These are phyloP conservation scores for Intellagama lesueurii DNA, from an alignment of 2,797 vertebrate species.

Conservation along the genomic window DNA sequence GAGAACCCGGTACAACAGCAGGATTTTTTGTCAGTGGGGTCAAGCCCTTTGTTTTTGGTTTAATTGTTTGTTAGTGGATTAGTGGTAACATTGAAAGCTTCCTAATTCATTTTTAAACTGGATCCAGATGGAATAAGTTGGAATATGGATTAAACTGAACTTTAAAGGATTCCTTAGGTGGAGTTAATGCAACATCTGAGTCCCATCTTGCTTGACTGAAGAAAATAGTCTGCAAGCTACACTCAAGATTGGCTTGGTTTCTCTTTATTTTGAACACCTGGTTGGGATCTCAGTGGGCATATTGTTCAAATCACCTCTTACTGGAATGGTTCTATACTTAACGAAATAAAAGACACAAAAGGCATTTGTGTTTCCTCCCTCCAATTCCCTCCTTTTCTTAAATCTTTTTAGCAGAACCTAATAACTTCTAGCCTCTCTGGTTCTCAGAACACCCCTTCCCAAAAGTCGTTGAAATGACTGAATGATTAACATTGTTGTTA, in stretches of 20 bases:
- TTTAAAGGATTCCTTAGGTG: neutral
- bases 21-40: too few relatives aligned
- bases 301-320: neutral
- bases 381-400: neutral
- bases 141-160: too few relatives aligned
- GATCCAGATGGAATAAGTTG: too few relatives aligned
- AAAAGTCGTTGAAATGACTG: conserved; percentile 31
- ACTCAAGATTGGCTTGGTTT: neutral
- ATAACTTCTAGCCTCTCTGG: fast-evolving
- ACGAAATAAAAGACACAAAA: neutral
- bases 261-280: neutral
- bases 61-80: too few relatives aligned
- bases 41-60: too few relatives aligned
- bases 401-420: neutral
- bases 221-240: neutral
- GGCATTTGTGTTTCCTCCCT: neutral
- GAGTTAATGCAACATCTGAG: neutral
- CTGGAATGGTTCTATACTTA: neutral
- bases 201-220: neutral
- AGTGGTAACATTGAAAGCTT: neutral
- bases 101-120: too few relatives aligned
- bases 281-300: neutral
- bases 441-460: conserved; percentile 1
- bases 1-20: too few relatives aligned
- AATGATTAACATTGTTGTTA: neutral